Evolutionary conservation across 2,113 vertebrate genomes (phyloP), one percentile per base, ranked within the genome.

Genomic region (Passer domesticus): DNA sequence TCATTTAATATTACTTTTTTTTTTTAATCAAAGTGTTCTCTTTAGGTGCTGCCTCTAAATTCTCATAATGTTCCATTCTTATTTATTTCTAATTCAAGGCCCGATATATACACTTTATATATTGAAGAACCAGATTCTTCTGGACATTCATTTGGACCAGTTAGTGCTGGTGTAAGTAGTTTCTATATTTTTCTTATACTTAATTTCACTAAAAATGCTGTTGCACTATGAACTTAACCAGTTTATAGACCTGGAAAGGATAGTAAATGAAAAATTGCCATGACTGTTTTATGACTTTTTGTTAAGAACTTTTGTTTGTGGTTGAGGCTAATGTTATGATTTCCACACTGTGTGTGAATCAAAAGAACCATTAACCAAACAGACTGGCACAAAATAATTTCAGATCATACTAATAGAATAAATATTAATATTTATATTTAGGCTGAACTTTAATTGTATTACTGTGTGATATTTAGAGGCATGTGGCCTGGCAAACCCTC

Each of bases 31-130:
- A 81, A 44, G 0, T 56, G 3, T 52, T 91, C 9, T 56, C 73
- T 81, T 72, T 31, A 69, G 69, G 41, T 60, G 15, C 13, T 74
- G 7, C 41, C 39, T 86, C 19, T 55, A 70, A 52, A 50, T 44
- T 67, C 30, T 96, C 31, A 31, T 55, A 41, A 16, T 72, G 28
- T 49, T 76, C 21, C 83, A 46, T 88, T 93, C 44, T 92, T 87
- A 17, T 81, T 97, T 63, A 25, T 83, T 92, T 96, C 62, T 85
- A 46, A 88, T 39, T 96, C 25, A 30, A 99, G 99, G 95, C 99
- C 99, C 30, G 96, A 98, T 96, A 98, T 99, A 91, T 99, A 98
- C 79, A 99, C 99, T 63, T 72, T 99, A 46, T 99, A 99, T 90
- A 93, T 99, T 69, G 98, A 99, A 10, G 97, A 99, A 82, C 99